phyloP scores from a whole-genome alignment of 2,888 invertebrate species.

The Notodonta dromedarius region DNA sequence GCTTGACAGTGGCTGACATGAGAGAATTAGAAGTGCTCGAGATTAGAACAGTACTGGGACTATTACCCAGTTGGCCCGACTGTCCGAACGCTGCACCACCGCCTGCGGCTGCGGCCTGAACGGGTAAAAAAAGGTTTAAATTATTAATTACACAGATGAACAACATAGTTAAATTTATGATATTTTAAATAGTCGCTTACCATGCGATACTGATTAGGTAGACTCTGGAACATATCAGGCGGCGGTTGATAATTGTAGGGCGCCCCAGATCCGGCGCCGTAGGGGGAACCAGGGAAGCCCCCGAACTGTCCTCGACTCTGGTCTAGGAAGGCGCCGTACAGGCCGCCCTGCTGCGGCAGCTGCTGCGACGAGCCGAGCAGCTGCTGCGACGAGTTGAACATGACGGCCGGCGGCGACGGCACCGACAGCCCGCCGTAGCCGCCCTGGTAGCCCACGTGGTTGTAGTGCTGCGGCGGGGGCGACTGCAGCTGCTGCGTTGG shows the following conservation, averaged over 20 bases:
- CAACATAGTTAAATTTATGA: not conserved
- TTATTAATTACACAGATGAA: not conserved
- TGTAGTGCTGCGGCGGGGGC: conserved; percentile 87
- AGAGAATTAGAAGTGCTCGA: conserved; percentile 94
- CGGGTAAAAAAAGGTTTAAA: not conserved
- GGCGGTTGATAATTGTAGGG: conserved; percentile 92
- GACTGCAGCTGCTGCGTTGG: conserved; percentile 91
- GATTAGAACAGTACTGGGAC: conserved; percentile 94
- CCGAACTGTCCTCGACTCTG: conserved; percentile 92
- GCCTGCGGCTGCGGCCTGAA: conserved; percentile 78
- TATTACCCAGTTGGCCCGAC: conserved; percentile 91
- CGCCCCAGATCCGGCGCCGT: conserved; percentile 86
- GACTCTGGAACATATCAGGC: conserved; percentile 79
- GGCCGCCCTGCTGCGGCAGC: conserved; percentile 88
- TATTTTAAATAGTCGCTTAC: conserved; percentile 49
- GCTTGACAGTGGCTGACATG: conserved; percentile 95
- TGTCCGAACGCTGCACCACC: conserved; percentile 90
- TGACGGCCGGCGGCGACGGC: conserved; percentile 93
- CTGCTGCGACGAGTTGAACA: conserved; percentile 91
- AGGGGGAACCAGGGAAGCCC: conserved; percentile 89
- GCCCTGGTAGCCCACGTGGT: conserved; percentile 89
- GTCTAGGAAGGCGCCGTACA: conserved; percentile 92
- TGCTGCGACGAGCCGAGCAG: conserved; percentile 81
- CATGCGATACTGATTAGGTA: conserved; percentile 79
- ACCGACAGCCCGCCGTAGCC: conserved; percentile 92